Evolutionary conservation across 2,888 invertebrate genomes (phyloP), one percentile per base, ranked within the genome.

Genomic region (Napeogenes inachia): DNA sequence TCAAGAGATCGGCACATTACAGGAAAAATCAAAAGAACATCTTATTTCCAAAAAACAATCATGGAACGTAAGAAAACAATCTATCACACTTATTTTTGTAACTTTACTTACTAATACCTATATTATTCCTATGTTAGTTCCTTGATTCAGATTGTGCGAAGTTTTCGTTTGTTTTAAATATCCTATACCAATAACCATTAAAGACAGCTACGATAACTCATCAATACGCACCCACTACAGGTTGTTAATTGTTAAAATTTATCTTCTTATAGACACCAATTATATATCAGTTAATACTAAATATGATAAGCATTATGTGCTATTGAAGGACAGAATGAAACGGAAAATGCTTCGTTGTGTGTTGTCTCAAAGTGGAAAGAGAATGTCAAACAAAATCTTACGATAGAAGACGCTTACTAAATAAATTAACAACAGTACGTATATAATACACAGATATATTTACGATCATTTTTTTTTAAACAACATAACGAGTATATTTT

Each of bases 401-500:
- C 63, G 70, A 78, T 82, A 82, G 77, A 82, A 82, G 79, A 81
- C 78, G 81, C 88, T 88, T 89, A 89, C 78, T 77, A 81, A 85
- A 82, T 84, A 89, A 89, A 89, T 83, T 81, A 89, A 90, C 89
- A 89, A 86, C 79, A 77, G 73, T 71, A 68, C 78, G 87, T 82
- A 85, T 86, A 88, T 85, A 66, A 80, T 85, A 87, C 81, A 84
- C 72, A 81, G 73, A 82, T 72, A 73, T 72, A 84, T 82, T 85
- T 82, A 85, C 77, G 79, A 75, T 81, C 80, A 80, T 77, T 75
- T 77, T 79, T 84, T 82, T 80, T 81, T 77, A 85, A 87, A 87
- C 82, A 89, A 88, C 82, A 82, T 87, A 90, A 90, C 89, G 86
- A 89, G 84, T 86, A 87, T 85, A 87, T 84, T 80, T 80, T 83